Evolutionary conservation across 2,888 invertebrate species (phyloP).

Genomic region (Drosophila mettleri): DNA sequence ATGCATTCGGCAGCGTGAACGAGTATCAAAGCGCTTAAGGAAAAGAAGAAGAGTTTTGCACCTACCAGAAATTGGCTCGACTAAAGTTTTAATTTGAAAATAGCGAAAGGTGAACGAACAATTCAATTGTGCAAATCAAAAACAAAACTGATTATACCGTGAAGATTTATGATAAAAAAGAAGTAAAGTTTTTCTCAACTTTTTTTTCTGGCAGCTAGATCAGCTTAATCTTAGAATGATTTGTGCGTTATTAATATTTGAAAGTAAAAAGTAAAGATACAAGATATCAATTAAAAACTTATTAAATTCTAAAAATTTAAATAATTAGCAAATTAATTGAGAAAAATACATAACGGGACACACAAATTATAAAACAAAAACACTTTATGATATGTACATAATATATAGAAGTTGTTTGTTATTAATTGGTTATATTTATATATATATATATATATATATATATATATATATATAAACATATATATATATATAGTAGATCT

Average conservation of each 20-base stretch:
- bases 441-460: neutral
- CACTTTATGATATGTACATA: conserved; percentile 57
- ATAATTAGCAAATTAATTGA: conserved; percentile 29
- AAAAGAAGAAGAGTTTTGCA: neutral
- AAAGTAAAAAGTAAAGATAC: neutral
- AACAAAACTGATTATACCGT: neutral
- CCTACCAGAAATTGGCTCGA: neutral
- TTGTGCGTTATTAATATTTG: conserved; percentile 6
- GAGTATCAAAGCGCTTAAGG: neutral
- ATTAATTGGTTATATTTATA: conserved; percentile 32
- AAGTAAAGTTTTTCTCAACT: neutral
- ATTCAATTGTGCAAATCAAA: conserved; percentile 1
- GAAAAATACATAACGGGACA: neutral
- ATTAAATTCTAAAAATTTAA: conserved; percentile 20
- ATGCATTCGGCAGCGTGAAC: neutral
- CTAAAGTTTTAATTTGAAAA: neutral
- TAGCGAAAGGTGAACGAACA: neutral
- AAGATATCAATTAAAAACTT: conserved; percentile 1
- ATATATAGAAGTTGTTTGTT: conserved; percentile 59
- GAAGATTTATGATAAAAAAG: neutral
- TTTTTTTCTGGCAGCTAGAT: neutral
- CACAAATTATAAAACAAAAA: conserved; percentile 13
- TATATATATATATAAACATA: neutral
- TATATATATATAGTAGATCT: conserved; percentile 37
- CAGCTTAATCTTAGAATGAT: conserved; percentile 3